Evolutionary conservation across 2,888 invertebrate species (phyloP).

Genomic region (Drosophila helvetica): DNA sequence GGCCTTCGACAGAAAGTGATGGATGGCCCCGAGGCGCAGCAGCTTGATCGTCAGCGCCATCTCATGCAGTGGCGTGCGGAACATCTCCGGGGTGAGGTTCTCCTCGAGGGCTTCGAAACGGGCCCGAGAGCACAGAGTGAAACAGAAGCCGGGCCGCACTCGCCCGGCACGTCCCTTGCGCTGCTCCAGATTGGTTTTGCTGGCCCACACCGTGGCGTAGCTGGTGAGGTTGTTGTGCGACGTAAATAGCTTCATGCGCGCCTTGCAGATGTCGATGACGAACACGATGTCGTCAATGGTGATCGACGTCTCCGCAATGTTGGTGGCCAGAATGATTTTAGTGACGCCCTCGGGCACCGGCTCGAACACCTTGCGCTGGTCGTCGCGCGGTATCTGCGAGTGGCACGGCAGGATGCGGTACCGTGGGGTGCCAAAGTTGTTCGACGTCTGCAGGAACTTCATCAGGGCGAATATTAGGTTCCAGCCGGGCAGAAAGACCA

Average conservation of each 20-base stretch:
- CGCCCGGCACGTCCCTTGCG: constrained; percentile 95
- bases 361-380: constrained; percentile 96
- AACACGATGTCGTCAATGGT: constrained; percentile 99
- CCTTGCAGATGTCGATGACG: constrained; percentile 98
- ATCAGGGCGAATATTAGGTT: constrained; percentile 96
- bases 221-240: constrained; percentile 99
- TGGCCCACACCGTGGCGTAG: constrained; percentile 98
- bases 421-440: constrained; percentile 87
- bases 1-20: constrained; percentile 97
- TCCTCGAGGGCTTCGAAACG: constrained; percentile 91
- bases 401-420: constrained; percentile 96
- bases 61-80: constrained; percentile 98
- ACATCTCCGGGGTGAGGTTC: constrained; percentile 98
- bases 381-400: constrained; percentile 97
- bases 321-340: constrained; percentile 98
- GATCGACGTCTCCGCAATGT: constrained; percentile 99
- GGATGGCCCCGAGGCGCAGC: constrained; percentile 94
- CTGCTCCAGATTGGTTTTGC: constrained; percentile 97
- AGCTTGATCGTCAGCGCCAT: constrained; percentile 94
- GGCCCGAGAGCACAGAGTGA: constrained; percentile 93
- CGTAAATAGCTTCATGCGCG: constrained; percentile 98
- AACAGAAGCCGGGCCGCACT: constrained; percentile 96
- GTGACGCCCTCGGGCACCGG: constrained; percentile 92
- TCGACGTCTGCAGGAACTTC: constrained; percentile 91
- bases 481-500: constrained; percentile 98